Base-by-base conservation (phyloP, 2,888 invertebrate species). In the Platycheirus albimanus region DNA sequence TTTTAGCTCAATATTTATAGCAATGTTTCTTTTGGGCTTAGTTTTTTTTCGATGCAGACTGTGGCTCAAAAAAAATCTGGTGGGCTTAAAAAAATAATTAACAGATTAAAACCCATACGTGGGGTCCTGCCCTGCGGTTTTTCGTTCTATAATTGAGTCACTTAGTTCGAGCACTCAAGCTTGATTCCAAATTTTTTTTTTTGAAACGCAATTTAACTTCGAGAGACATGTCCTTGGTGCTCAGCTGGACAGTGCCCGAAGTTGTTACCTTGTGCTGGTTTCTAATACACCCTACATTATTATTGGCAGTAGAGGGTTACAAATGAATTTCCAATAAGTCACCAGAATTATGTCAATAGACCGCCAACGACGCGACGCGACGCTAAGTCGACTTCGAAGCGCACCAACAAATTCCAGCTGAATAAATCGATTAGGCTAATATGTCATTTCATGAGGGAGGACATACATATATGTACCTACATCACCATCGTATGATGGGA, bases 341-440 rank as follows among this genome's bases (percentile, higher is more conserved):
- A 49, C 51, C 41, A 45, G 52, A 77, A 58, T 33, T 58, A 19
- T 79, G 61, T 67, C 77, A 61, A 20, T 28, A 51, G 67, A 67
- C 72, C 28, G 20, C 71, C 13, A 49, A 41, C 52, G 63, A 30
- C 49, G 45, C 15, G 30, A 17, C 33, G 47, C 19, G 36, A 17
- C 33, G 19, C n/a, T n/a, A n/a, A n/a, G n/a, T n/a, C n/a, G n/a
- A n/a, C n/a, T n/a, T 43, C 47, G 24, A 20, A 4, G 30, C 10
- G 8, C 13, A 6, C 19, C 38, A 49, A 19, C 17, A 41, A 41
- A 51, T 47, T 61, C 41, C 63, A 38, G 38, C 20, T 36, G 33
- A 67, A 63, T 56, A 30, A 74, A 79, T 80, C 79, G 79, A 80
- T 74, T 69, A 51, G 54, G 28, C 54, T 17, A 41, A 41, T 41